These are phyloP conservation scores for Scolopax mira DNA, from an alignment of 2,113 vertebrate species.

Conservation along the genomic window DNA sequence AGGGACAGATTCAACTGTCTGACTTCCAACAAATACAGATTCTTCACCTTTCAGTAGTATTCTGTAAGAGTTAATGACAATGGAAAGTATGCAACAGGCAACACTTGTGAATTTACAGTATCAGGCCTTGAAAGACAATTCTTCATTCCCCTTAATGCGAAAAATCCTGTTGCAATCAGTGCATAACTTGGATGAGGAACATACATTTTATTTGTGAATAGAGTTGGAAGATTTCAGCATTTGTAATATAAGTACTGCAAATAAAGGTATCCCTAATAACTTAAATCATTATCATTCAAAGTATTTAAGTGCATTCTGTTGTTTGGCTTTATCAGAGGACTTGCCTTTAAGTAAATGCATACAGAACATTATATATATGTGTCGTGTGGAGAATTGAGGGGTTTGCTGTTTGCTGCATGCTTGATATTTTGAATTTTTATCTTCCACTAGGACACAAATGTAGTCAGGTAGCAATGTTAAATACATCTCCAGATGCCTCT, in stretches of 20 bases:
- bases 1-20: neutral
- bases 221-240: neutral
- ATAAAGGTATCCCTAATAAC: neutral
- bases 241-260: neutral
- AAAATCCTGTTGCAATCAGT: neutral
- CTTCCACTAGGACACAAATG: constrained; percentile 55
- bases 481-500: constrained; percentile 74
- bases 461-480: constrained; percentile 71
- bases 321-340: neutral
- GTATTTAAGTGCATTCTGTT: neutral
- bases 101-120: neutral
- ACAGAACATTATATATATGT: neutral
- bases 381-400: neutral
- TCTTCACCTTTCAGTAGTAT: neutral
- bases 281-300: neutral
- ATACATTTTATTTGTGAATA: neutral
- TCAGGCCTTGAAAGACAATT: neutral
- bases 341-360: neutral
- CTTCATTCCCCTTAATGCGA: neutral
- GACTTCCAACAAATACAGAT: neutral
- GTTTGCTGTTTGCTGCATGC: neutral
- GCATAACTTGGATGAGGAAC: neutral
- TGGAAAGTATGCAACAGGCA: neutral
- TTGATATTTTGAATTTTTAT: neutral
- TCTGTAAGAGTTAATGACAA: neutral